Evolutionary conservation across 2,113 vertebrate genomes (phyloP).

Genomic region (Brachypodius melanocephalos): DNA sequence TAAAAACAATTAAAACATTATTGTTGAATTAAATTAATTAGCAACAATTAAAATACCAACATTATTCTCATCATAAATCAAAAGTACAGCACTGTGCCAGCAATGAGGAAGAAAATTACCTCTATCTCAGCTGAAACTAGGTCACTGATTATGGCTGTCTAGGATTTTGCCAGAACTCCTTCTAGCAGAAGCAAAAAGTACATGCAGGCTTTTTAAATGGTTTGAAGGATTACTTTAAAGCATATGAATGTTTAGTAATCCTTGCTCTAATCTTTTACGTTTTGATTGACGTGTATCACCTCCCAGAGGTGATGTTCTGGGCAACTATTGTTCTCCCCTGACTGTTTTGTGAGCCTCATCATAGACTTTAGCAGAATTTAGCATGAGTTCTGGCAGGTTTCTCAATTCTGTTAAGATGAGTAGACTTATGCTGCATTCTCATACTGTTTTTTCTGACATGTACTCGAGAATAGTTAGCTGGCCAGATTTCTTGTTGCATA

Average conservation of each 20-base stretch:
- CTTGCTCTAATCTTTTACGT: neutral
- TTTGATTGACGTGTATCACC: neutral
- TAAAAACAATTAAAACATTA: neutral
- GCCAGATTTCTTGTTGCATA: neutral
- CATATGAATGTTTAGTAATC: neutral
- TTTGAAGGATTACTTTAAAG: neutral
- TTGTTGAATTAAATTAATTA: neutral
- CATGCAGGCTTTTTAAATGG: neutral
- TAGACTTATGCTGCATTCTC: neutral
- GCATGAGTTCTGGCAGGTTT: neutral
- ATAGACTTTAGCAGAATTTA: neutral
- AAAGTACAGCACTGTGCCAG: neutral
- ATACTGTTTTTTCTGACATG: neutral
- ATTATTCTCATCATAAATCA: neutral
- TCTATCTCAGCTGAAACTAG: neutral
- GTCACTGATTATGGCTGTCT: neutral
- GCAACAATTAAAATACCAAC: neutral
- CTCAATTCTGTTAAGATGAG: neutral
- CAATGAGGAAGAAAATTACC: neutral
- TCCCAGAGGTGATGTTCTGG: neutral
- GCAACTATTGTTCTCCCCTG: rapidly evolving
- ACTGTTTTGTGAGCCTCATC: neutral
- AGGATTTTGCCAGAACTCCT: neutral
- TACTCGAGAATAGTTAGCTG: neutral
- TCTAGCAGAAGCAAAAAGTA: neutral